These are phyloP conservation scores for Uria lomvia DNA, from an alignment of 2,113 vertebrate genomes.

Conservation along the genomic window DNA sequence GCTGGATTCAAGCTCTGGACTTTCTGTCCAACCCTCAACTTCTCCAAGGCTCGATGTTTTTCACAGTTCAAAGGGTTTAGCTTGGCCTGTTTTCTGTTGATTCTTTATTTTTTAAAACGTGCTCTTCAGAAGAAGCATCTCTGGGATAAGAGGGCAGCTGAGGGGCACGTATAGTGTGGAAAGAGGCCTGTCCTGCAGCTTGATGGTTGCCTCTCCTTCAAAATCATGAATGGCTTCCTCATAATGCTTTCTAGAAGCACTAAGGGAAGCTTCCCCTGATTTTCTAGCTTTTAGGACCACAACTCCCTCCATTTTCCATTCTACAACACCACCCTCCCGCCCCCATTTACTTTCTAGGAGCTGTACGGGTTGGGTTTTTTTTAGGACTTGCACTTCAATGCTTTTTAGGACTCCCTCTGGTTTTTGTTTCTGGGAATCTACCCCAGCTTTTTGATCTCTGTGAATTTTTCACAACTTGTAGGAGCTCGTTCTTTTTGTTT, in stretches of 20 bases:
- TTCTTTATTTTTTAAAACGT: not conserved
- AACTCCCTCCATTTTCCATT: not conserved
- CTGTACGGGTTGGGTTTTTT: rapidly evolving
- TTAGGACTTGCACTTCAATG: not conserved
- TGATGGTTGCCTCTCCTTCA: not conserved
- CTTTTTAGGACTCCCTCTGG: not conserved
- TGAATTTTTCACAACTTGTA: not conserved
- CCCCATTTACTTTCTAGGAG: not conserved
- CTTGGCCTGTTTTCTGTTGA: not conserved
- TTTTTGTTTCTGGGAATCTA: not conserved
- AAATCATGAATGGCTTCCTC: not conserved
- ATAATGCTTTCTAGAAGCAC: not conserved
- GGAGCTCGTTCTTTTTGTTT: not conserved
- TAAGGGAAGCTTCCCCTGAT: not conserved
- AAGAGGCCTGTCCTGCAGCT: not conserved
- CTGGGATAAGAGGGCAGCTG: not conserved
- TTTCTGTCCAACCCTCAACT: not conserved
- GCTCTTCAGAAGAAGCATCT: not conserved
- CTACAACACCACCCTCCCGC: not conserved
- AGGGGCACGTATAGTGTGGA: rapidly evolving
- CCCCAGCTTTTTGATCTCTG: not conserved
- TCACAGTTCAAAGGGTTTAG: not conserved
- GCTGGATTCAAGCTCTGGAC: not conserved
- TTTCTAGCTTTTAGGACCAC: not conserved
- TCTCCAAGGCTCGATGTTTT: not conserved